Evolutionary conservation across 2,888 invertebrate genomes (phyloP), one percentile per base, ranked within the genome.

Genomic region (Leuctra nigra): DNA sequence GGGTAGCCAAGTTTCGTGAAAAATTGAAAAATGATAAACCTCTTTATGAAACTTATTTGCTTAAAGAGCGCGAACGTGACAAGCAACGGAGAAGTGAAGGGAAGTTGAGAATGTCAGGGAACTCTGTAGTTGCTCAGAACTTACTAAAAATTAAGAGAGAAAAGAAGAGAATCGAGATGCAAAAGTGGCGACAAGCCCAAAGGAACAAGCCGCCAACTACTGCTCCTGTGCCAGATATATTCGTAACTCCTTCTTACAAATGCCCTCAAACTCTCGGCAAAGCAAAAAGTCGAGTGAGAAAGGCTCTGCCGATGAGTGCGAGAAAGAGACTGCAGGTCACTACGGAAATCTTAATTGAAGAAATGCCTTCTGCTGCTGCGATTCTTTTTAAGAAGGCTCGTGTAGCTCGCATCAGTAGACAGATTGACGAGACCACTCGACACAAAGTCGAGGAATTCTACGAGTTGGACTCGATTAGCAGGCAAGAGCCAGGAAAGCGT

Each of bases 401-500:
- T n/a, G n/a, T n/a, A n/a, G n/a, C n/a, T n/a, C n/a, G n/a, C n/a
- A n/a, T n/a, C n/a, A n/a, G n/a, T n/a, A n/a, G n/a, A 13, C 36
- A 36, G 4, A 13, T 36, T n/a, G 13, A 36, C 36, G 13, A 36
- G n/a, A 11, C 13, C 16, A 36, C 36, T 36, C 36, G 36, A 36
- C n/a, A 14, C 18, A 41, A 41, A 14, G 41, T 41, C 4, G 20
- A 16, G 11, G 41, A 14, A 11, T 41, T 41, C 18, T 38, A 38
- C 14, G 7, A 11, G 16, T 41, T 11, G 4, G 53, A 53, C n/a
- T 11, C 20, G 20, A 39, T 55, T 4, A 55, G 44, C 29, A 22
- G 25, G n/a, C 46, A 55, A 18, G 55, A 36, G 16, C 55, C 55
- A 25, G 55, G 55, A 20, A 55, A 24, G 18, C 23, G 29, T 11